Evolutionary conservation across 2,113 vertebrate species (phyloP), one percentile per base, ranked within the genome.

Genomic region (Pan paniscus): DNA sequence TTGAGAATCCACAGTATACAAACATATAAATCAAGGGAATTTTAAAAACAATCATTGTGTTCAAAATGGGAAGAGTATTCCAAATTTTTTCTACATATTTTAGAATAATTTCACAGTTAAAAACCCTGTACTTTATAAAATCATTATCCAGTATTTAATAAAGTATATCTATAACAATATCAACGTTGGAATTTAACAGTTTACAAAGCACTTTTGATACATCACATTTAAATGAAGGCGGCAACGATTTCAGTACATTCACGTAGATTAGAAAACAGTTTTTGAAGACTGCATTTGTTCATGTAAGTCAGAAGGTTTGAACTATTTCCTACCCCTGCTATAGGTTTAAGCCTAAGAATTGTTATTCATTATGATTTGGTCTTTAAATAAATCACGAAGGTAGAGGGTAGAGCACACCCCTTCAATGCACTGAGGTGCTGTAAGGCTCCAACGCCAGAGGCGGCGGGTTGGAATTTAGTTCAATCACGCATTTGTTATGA

Each of bases 61-160:
- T 88, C 78, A 61, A 59, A 89, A 91, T n/a, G 18, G 13, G 89
- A 79, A 89, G 43, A 59, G 75, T 73, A 88, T 82, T 75, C 27
- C 35, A 64, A 91, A 91, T 95, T 90, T 73, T 73, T 95, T 55
- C 64, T 59, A 14, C 30, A 46, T 89, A 52, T 18, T 85, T 89
- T 73, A 67, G 38, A 55, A 84, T 80, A 95, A 84, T 80, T 79
- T 79, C 55, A 84, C 67, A 88, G 32, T 68, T 90, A 76, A 95
- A 97, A 95, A 95, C 18, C 2, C 35, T 70, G 0, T 75, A 72
- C 11, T 89, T 95, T 52, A 91, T 83, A 87, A 95, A 87, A 88
- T 73, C 61, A 86, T 85, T 61, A 72, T 18, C 68, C 52, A 72
- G 16, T 55, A 70, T 38, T 57, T 89, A 90, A 76, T 22, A 68